These are phyloP conservation scores for Agonopterix alstromeriana DNA, from an alignment of 2,888 invertebrate species.

Conservation along the genomic window DNA sequence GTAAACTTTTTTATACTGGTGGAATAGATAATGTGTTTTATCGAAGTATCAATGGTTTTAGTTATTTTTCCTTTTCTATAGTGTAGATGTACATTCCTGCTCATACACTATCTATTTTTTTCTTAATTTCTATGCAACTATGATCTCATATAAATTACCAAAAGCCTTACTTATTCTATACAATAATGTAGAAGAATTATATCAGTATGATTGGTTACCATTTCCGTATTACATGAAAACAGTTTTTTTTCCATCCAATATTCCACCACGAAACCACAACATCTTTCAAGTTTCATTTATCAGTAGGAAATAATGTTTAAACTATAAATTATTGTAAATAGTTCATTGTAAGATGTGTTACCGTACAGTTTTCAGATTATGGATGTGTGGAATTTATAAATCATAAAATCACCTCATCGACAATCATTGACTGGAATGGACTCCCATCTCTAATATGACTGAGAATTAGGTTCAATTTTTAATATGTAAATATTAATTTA, in stretches of 20 bases:
- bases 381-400: constrained; percentile 5
- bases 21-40: constrained; percentile 10
- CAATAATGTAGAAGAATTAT: constrained; percentile 24
- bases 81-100: constrained; percentile 23
- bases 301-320: background rate
- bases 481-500: constrained; percentile 54
- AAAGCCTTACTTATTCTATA: constrained; percentile 35
- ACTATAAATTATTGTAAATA: constrained; percentile 15
- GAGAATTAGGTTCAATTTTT: constrained; percentile 70
- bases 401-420: constrained; percentile 2
- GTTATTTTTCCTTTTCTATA: constrained; percentile 11
- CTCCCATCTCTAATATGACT: constrained; percentile 61
- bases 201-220: constrained; percentile 38
- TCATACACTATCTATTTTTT: constrained; percentile 5
- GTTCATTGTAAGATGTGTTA: constrained; percentile 10
- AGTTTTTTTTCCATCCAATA: constrained; percentile 1
- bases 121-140: constrained; percentile 20
- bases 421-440: constrained; percentile 19
- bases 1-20: constrained; percentile 4
- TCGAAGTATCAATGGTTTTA: constrained; percentile 5
- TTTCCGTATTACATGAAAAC: constrained; percentile 7
- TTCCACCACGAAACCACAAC: constrained; percentile 6
- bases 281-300: background rate
- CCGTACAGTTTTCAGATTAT: constrained; percentile 16
- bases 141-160: constrained; percentile 65